Evolutionary conservation across 2,113 vertebrate species (phyloP).

Genomic region (Pygoscelis antarcticus): DNA sequence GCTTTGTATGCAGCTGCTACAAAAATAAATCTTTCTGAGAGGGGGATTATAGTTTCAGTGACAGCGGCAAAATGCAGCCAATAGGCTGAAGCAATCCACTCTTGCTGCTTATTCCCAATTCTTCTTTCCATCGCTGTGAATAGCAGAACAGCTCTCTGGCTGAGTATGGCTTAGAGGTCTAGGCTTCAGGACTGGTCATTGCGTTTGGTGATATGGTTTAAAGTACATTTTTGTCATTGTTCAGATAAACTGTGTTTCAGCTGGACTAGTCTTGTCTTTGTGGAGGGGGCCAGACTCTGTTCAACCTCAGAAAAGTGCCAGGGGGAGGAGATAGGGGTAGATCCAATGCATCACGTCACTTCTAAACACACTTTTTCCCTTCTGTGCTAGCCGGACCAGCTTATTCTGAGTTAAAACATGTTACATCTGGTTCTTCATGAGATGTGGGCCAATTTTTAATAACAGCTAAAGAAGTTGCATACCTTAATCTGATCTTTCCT

Average conservation of each 20-base stretch:
- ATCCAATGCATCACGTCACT: not conserved
- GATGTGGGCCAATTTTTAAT: not conserved
- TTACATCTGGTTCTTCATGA: not conserved
- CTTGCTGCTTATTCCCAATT: not conserved
- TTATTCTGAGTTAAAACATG: not conserved
- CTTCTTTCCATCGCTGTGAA: not conserved
- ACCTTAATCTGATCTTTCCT: not conserved
- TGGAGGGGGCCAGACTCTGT: not conserved
- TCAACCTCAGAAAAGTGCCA: not conserved
- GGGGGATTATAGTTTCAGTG: slow-evolving; percentile 5
- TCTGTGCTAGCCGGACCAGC: not conserved
- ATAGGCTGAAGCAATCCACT: slow-evolving; percentile 13
- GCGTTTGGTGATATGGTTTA: not conserved
- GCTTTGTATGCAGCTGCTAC: slow-evolving; percentile 37
- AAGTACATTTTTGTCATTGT: not conserved
- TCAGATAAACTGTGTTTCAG: not conserved
- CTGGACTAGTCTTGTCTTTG: not conserved
- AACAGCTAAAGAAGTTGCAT: not conserved
- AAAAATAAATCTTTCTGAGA: slow-evolving; percentile 40
- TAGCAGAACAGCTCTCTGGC: not conserved
- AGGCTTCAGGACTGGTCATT: not conserved
- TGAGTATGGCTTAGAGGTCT: not conserved
- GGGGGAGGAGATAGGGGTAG: not conserved
- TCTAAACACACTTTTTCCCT: not conserved
- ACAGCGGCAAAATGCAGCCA: slow-evolving; percentile 45